Evolutionary conservation across 2,113 vertebrate genomes (phyloP).

Genomic region (Vulpes lagopus): DNA sequence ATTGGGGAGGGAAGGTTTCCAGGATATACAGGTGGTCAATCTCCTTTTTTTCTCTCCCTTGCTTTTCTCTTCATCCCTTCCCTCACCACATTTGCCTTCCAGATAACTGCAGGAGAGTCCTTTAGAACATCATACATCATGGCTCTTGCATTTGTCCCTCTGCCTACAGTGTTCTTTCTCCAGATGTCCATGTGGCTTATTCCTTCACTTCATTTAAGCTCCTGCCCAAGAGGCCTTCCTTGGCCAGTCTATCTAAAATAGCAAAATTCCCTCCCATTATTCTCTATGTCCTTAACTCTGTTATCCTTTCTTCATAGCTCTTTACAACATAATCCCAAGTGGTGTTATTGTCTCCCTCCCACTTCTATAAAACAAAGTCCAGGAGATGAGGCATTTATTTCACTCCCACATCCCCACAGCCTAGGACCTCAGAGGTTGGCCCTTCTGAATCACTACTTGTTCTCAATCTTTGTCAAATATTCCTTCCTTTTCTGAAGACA

Average conservation of each 20-base stretch:
- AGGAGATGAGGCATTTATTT: neutral
- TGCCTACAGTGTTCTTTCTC: neutral
- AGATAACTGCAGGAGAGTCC: neutral
- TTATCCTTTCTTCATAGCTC: neutral
- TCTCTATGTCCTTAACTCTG: neutral
- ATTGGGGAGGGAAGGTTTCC: neutral
- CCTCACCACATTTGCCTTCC: neutral
- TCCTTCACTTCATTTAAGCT: neutral
- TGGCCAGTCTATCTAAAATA: neutral
- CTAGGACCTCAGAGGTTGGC: neutral
- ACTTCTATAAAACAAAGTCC: neutral
- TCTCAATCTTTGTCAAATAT: neutral
- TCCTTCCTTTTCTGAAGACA: neutral
- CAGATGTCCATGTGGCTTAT: neutral
- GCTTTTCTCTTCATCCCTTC: no score
- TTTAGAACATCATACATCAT: neutral
- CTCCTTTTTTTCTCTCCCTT: neutral
- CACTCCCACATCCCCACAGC: neutral
- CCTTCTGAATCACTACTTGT: neutral
- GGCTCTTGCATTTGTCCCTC: neutral
- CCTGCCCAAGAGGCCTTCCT: neutral
- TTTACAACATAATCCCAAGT: neutral
- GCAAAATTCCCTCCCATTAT: neutral
- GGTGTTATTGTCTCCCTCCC: neutral
- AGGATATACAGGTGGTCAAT: neutral